A percentile compares a stretch with the other conserved stretches of the same genome.
These are phyloP conservation scores for Danio choprae DNA, from an alignment of 2,797 vertebrate genomes.

Conservation along the genomic window DNA sequence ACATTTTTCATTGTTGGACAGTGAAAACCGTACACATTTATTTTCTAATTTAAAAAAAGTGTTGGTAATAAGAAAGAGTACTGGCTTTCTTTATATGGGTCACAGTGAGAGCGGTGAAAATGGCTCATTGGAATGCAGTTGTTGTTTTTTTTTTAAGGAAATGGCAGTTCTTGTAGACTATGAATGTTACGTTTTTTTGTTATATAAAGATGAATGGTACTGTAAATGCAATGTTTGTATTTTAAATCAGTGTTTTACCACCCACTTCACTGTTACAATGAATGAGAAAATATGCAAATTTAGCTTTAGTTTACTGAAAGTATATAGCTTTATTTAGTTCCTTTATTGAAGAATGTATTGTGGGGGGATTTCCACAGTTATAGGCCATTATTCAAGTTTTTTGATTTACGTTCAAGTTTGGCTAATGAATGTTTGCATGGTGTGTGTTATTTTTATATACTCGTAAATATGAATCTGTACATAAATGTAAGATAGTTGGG, in stretches of 20 bases:
- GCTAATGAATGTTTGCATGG: constrained; percentile 74
- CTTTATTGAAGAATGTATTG: background rate
- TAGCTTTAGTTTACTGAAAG: background rate
- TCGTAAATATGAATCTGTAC: constrained; percentile 55
- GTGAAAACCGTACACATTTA: constrained; percentile 59
- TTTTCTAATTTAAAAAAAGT: constrained; percentile 52
- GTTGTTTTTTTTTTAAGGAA: background rate
- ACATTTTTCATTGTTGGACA: background rate
- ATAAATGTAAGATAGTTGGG: constrained; percentile 65
- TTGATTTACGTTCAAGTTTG: background rate
- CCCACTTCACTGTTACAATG: background rate
- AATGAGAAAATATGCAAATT: background rate
- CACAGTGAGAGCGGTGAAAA: background rate
- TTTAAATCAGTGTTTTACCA: constrained; percentile 5
- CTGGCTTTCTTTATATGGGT: background rate
- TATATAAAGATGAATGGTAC: constrained; percentile 2
- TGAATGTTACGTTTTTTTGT: background rate
- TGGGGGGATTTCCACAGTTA: constrained; percentile 1
- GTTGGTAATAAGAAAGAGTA: background rate
- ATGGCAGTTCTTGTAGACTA: background rate
- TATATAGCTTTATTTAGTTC: background rate
- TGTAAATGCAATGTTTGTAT: background rate
- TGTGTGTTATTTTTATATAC: constrained; percentile 73
- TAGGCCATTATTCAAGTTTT: background rate
- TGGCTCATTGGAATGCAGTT: background rate